Conservation (phyloP, 35 echinoderm and acorn worm genomes). For the Ophioderma brevispina region DNA sequence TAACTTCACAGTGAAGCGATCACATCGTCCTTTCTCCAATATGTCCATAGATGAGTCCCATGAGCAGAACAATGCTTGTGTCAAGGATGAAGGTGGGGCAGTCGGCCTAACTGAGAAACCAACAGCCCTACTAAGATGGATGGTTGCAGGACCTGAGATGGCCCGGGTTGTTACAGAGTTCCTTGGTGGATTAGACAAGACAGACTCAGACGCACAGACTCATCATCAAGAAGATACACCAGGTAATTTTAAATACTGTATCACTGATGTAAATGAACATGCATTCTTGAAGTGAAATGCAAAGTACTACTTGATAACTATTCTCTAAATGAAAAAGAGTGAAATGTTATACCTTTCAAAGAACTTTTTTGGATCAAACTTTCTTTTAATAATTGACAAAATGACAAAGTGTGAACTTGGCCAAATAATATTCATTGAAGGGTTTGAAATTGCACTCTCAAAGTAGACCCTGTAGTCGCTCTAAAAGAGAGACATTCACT, state of each 20-base stretch:
- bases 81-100: conserved; percentile 49
- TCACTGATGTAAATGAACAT: too few relatives aligned
- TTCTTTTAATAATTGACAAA: too few relatives aligned
- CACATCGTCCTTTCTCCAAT: conserved; percentile 34
- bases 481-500: too few relatives aligned
- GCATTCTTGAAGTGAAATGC: too few relatives aligned
- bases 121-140: conserved; percentile 37
- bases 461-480: too few relatives aligned
- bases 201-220: neutral
- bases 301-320: neutral
- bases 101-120: conserved; percentile 35
- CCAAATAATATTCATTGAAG: too few relatives aligned
- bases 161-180: neutral
- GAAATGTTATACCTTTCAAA: too few relatives aligned
- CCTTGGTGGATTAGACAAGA: neutral
- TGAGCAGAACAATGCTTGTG: conserved; percentile 25
- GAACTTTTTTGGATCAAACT: too few relatives aligned
- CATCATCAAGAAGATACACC: conserved; percentile 42
- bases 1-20: conserved; percentile 51
- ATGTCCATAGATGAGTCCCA: conserved; percentile 43
- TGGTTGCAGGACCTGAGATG: conserved; percentile 58
- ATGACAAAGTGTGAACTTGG: too few relatives aligned
- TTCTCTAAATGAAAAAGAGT: too few relatives aligned
- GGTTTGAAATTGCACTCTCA: too few relatives aligned
- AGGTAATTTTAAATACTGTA: neutral